Evolutionary conservation across 2,797 vertebrate genomes (phyloP).

Genomic region (Limnodromus scolopaceus): DNA sequence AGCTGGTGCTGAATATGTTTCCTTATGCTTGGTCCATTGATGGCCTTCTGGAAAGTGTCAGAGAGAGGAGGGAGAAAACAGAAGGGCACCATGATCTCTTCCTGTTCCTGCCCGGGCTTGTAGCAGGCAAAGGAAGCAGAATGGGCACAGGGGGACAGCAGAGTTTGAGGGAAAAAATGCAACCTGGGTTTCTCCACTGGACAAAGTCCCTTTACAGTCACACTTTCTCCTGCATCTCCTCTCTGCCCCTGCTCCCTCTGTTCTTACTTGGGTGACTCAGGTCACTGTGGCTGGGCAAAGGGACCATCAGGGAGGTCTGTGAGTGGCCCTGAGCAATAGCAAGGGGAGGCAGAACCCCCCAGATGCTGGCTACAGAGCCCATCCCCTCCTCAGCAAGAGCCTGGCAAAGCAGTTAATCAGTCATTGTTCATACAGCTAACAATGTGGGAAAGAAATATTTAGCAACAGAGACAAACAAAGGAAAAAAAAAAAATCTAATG

Average conservation of each 20-base stretch:
- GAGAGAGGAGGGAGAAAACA: neutral
- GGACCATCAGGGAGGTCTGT: fast-evolving
- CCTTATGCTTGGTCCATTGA: neutral
- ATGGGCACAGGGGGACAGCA: fast-evolving
- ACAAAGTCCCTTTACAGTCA: neutral
- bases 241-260: neutral
- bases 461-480: neutral
- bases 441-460: neutral
- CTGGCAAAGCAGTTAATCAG: neutral
- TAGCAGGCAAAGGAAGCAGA: neutral
- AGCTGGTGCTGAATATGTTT: neutral
- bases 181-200: fast-evolving
- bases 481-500: neutral
- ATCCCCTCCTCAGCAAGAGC: neutral
- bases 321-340: neutral
- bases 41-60: neutral
- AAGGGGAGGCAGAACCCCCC: fast-evolving
- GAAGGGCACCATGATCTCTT: neutral
- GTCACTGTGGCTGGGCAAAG: fast-evolving
- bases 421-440: neutral
- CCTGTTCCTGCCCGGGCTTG: fast-evolving
- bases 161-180: neutral
- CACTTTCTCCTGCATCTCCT: neutral
- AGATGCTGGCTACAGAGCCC: fast-evolving
- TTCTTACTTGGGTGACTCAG: fast-evolving